Evolutionary conservation across 2,888 invertebrate species (phyloP), one percentile per base, ranked within the genome.

Genomic region (Ichneumoninae sp.): DNA sequence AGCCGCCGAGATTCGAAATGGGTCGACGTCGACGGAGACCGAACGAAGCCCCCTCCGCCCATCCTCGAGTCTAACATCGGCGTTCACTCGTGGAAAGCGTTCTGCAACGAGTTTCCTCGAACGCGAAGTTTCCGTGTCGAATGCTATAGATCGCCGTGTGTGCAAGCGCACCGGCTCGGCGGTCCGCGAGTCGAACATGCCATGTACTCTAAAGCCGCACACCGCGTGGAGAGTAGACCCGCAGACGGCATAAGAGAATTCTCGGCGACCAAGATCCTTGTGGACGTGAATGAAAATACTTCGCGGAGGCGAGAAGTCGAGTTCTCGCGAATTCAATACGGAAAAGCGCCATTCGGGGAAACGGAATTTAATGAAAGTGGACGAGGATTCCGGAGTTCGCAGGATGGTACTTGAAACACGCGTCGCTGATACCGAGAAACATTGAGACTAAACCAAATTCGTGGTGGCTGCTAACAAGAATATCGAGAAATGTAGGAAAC

Each of bases 1-100:
- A 40, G 22, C 63, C 22, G 57, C 57, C 50, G 83, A 80, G 79
- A 83, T 75, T 83, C 71, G 76, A 83, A 83, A 83, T 83, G 75
- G 83, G 80, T 83, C 80, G 76, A 71, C 80, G 66, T 79, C 63
- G 52, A 70, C 52, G 79, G 22, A 65, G 60, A 63, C 68, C 83
- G 66, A 60, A n/a, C 68, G 68, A 73, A 33, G 22, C 60, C 36
- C 68, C 52, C 22, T 30, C 6, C 54, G 13, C 57, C 57, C 52
- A 13, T 33, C 44, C 16, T 65, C 10, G 65, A 2, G 8, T 63
- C 63, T 63, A 66, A 44, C 50, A 47, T 71, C 71, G 30, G 36
- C 40, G 16, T 33, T 26, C 70, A 19, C 2, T 44, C 13, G n/a
- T 10, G 36, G 40, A 71, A 63, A 65, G 13, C 44, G 30, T 73